These are phyloP conservation scores for Nestor notabilis DNA, from an alignment of 2,113 vertebrate genomes.

Conservation along the genomic window DNA sequence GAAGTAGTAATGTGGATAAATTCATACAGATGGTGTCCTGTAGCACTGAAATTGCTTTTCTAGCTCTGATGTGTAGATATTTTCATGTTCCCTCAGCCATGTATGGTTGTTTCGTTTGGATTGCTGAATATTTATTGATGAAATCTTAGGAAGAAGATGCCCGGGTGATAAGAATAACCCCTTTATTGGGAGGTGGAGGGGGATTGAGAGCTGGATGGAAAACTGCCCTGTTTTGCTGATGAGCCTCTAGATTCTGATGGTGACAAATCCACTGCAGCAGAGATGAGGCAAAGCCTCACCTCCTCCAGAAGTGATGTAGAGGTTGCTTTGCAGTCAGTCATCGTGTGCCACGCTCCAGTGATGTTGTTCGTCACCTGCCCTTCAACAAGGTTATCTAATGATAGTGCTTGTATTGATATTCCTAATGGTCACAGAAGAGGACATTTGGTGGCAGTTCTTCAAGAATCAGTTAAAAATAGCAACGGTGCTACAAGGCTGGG, in stretches of 20 bases:
- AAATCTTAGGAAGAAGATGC: background rate
- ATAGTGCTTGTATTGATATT: slow-evolving; percentile 19
- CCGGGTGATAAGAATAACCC: background rate
- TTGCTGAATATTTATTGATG: background rate
- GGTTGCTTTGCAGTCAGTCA: background rate
- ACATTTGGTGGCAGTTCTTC: background rate
- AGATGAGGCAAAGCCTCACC: background rate
- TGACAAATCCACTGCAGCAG: background rate
- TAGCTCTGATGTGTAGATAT: background rate
- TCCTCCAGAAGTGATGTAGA: background rate
- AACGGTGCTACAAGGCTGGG: background rate
- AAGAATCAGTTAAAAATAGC: slow-evolving; percentile 37
- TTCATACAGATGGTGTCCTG: background rate
- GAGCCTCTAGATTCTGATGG: background rate
- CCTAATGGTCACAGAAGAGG: background rate
- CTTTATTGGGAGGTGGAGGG: background rate
- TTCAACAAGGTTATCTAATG: slow-evolving; percentile 19
- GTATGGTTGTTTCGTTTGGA: background rate
- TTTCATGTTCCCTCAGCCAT: background rate
- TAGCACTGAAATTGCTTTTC: background rate
- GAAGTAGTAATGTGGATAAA: background rate
- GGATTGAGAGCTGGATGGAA: background rate
- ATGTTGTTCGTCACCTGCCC: background rate
- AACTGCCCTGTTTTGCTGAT: background rate
- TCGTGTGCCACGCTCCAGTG: rapidly evolving